Base-by-base conservation (phyloP, 2,113 vertebrate genomes). In the Rhynchomys soricoides region DNA sequence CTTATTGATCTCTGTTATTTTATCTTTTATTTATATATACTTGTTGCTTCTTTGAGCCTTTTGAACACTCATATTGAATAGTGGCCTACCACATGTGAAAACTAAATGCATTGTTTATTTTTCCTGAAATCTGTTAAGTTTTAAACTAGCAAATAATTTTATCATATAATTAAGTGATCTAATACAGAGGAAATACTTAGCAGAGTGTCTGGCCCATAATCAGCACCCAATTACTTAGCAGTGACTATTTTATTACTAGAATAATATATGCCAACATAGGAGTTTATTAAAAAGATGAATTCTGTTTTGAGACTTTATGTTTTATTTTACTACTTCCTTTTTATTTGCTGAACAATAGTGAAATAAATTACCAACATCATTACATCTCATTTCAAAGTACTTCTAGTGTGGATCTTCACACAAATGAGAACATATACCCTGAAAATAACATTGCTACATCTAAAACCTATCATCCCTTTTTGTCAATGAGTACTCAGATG, bases 211-310 rank as follows among this genome's bases (percentile, higher is more conserved):
- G 70, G 40, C 50, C 70, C 43, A 68, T 59, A 86, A 70, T 48
- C 17, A 77, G 29, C 3, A 11, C 6, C 90, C 79, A 29, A 0
- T 68, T 92, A 85, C 24, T 83, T 40, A 26, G 17, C 43, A 86
- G 64, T 31, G 24, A 26, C 50, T 85, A 88, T 29, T 91, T 93
- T 71, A 68, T 83, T 93, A 59, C 29, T 90, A 12, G 31, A 71
- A 71, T 55, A 77, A 87, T 92, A 45, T 34, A 74, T 45, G 22
- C 3, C 86, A 83, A 12, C 11, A 26, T 3, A 31, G 81, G 21
- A 94, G 45, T 87, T 95, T 91, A 92, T 79, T 24, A 75, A 95
- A 94, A 78, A 55, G 68, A 94, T 85, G 62, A 93, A 24, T 94
- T 96, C 68, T 73, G n/a, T 89, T 94, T 78, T 43, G n/a, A 77